phyloP scores from a whole-genome alignment of 2,888 invertebrate genomes.

The Ecliptopera silaceata region DNA sequence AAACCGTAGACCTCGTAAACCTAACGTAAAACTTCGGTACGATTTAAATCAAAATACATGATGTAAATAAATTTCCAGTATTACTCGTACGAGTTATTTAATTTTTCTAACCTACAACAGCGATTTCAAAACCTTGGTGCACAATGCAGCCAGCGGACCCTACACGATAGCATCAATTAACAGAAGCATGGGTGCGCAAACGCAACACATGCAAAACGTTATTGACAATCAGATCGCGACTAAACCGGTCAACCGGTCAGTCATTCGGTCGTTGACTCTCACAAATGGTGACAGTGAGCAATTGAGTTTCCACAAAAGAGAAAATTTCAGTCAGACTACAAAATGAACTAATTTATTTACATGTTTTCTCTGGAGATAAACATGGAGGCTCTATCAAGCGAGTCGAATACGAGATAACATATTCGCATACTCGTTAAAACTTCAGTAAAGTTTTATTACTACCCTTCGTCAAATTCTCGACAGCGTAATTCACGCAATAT shows the following conservation, averaged over 20 bases:
- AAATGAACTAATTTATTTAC: neutral
- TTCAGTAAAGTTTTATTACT: constrained; percentile 22
- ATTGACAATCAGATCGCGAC: constrained; percentile 81
- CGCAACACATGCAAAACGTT: constrained; percentile 77
- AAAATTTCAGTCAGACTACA: constrained; percentile 3
- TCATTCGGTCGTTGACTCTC: constrained; percentile 68
- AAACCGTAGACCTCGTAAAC: too few species aligned
- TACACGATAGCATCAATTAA: constrained; percentile 64
- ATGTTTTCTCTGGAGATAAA: neutral
- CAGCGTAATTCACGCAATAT: constrained; percentile 26
- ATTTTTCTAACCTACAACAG: neutral
- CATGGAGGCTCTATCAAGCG: neutral
- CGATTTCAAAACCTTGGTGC: constrained; percentile 25
- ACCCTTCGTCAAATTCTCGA: constrained; percentile 24
- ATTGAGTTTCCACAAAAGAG: constrained; percentile 32
- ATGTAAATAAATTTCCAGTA: constrained; percentile 1
- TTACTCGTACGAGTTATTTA: too few species aligned
- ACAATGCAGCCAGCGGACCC: constrained; percentile 43
- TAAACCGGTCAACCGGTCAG: constrained; percentile 71
- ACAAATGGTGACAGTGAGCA: constrained; percentile 51
- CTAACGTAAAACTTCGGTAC: too few species aligned
- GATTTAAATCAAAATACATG: too few species aligned
- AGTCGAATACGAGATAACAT: constrained; percentile 2
- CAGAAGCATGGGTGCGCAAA: constrained; percentile 63
- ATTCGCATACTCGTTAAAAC: constrained; percentile 19